A percentile compares a stretch with the other conserved stretches of the same genome.
Conservation (phyloP, 2,797 vertebrate genomes). For the Epinephelus awoara region DNA sequence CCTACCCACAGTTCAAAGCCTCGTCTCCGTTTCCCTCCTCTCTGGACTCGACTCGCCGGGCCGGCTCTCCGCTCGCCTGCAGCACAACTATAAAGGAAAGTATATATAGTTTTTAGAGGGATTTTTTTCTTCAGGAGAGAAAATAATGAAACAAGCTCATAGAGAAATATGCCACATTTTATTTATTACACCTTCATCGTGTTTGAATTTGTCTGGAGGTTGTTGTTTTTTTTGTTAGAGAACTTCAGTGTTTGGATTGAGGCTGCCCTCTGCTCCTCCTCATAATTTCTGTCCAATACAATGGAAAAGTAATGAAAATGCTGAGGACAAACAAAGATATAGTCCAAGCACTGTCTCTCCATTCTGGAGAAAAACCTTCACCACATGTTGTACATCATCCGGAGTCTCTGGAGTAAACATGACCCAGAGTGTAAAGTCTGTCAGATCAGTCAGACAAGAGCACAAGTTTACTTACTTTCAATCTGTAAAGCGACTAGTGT, state of each 20-base stretch:
- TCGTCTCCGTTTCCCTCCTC: not conserved
- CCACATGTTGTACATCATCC: not conserved
- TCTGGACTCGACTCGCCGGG: not conserved
- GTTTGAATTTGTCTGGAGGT: not conserved
- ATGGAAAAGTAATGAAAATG: not conserved
- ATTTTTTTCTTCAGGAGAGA: conserved; percentile 1
- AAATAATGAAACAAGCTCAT: not conserved
- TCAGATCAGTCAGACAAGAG: not conserved
- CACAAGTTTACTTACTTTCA: not conserved
- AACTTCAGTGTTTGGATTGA: not conserved
- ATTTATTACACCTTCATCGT: not conserved
- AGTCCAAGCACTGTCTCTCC: not conserved
- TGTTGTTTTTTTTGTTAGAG: not conserved
- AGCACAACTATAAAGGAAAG: not conserved
- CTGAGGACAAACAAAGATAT: not conserved
- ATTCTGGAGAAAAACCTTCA: not conserved
- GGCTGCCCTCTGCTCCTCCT: not conserved
- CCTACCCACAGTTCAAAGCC: conserved; percentile 15
- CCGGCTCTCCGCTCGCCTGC: not conserved
- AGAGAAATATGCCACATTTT: not conserved
- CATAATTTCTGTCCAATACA: not conserved
- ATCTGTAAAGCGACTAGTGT: not conserved
- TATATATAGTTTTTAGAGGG: not conserved
- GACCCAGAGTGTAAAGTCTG: conserved; percentile 9
- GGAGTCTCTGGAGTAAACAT: not conserved